phyloP scores from a whole-genome alignment of 2,113 vertebrate genomes.

The Atlantisia rogersi region DNA sequence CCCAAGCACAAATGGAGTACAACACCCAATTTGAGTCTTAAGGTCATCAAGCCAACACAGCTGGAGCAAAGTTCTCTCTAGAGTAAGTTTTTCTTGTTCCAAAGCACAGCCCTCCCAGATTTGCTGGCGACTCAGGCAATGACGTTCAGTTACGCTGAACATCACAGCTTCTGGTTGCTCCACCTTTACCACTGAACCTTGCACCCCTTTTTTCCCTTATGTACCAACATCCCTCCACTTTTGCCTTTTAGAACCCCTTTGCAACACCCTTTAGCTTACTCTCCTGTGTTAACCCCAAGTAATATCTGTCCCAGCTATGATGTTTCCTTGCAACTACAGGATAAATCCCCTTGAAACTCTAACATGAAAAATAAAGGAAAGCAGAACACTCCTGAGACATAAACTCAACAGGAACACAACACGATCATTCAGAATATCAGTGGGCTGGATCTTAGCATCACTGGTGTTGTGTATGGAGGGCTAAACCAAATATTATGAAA shows the following conservation, averaged over 20 bases:
- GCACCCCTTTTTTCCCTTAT: neutral
- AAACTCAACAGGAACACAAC: neutral
- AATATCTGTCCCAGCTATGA: neutral
- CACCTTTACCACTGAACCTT: neutral
- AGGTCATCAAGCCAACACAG: neutral
- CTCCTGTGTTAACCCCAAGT: neutral
- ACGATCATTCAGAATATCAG: neutral
- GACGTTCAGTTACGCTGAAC: neutral
- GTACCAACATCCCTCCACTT: neutral
- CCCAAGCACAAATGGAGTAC: neutral
- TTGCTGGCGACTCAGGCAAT: neutral
- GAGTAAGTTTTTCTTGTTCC: neutral
- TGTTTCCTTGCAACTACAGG: neutral
- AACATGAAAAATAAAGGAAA: neutral
- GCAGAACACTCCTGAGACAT: neutral
- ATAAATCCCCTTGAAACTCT: neutral
- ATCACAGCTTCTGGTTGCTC: neutral
- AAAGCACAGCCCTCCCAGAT: fast-evolving
- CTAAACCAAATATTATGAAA: neutral
- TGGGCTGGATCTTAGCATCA: neutral
- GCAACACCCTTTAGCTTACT: neutral
- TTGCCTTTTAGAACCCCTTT: neutral
- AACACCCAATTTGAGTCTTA: neutral
- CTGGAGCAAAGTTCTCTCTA: neutral
- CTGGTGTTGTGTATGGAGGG: neutral